These are phyloP conservation scores for Cynopterus brachyotis DNA, from an alignment of 2,113 vertebrate genomes.

Conservation along the genomic window DNA sequence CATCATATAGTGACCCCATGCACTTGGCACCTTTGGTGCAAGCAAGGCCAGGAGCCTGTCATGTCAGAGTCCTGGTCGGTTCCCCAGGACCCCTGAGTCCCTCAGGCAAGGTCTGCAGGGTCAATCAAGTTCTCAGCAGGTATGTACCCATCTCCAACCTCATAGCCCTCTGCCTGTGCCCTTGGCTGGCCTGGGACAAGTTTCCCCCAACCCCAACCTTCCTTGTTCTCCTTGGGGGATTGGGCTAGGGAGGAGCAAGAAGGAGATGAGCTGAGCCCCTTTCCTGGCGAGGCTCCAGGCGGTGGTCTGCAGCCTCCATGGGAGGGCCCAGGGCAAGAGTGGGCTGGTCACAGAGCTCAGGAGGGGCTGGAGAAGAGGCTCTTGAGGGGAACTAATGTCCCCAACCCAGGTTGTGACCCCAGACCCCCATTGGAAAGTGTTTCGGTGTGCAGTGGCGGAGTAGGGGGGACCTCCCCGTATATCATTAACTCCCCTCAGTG, in stretches of 20 bases:
- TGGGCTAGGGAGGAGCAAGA: not conserved
- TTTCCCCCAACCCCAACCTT: not conserved
- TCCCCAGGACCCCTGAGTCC: not conserved
- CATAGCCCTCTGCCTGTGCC: accelerated
- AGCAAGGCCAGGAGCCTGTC: not conserved
- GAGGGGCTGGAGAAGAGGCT: not conserved
- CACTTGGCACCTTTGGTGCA: not conserved
- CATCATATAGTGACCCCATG: not conserved
- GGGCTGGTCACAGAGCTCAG: not conserved
- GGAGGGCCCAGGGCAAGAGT: not conserved
- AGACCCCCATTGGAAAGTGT: constrained; percentile 95
- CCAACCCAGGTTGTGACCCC: constrained; percentile 92
- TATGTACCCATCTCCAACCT: not conserved
- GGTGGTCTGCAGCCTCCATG: constrained; percentile 55
- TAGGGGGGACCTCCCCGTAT: constrained; percentile 90
- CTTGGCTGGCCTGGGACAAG: not conserved
- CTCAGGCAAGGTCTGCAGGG: no score
- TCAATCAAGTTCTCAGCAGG: not conserved
- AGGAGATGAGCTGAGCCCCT: not conserved
- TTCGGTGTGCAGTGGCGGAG: constrained; percentile 92
- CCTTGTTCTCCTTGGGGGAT: accelerated
- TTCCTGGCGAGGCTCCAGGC: not conserved
- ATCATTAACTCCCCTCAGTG: constrained; percentile 95
- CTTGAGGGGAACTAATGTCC: constrained; percentile 73
- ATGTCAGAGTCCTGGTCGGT: not conserved